A percentile compares a stretch with the other conserved stretches of the same genome.
These are phyloP conservation scores for Decapterus maruadsi DNA, from an alignment of 2,797 vertebrate species.

Conservation along the genomic window DNA sequence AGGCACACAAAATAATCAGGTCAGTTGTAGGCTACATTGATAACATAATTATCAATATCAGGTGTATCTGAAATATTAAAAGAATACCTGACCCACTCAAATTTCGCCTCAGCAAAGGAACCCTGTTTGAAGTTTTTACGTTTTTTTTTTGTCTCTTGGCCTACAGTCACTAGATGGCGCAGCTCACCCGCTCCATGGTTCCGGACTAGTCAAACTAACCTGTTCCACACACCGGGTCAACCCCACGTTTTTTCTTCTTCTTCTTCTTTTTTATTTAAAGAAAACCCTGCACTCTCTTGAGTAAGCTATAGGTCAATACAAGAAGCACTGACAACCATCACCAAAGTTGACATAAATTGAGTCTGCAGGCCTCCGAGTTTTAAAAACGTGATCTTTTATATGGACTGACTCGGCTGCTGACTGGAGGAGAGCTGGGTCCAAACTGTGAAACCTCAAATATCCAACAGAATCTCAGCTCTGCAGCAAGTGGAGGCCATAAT, in stretches of 20 bases:
- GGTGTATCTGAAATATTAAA: neutral
- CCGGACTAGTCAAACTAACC: neutral
- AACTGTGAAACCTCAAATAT: neutral
- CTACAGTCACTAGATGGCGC: constrained; percentile 66
- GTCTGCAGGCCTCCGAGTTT: neutral
- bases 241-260: neutral
- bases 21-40: neutral
- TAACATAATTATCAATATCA: neutral
- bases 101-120: neutral
- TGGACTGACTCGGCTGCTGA: neutral
- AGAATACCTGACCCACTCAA: neutral
- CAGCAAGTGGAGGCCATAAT: neutral
- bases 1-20: neutral
- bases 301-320: neutral
- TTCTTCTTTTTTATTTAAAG: too few species aligned
- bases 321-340: constrained; percentile 5
- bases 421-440: neutral
- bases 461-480: neutral
- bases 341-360: neutral
- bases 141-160: neutral
- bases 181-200: neutral
- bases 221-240: constrained; percentile 1
- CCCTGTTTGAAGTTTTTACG: neutral
- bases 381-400: neutral
- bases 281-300: neutral